phyloP scores from a whole-genome alignment of 2,113 vertebrate genomes.

The Phaetusa simplex region DNA sequence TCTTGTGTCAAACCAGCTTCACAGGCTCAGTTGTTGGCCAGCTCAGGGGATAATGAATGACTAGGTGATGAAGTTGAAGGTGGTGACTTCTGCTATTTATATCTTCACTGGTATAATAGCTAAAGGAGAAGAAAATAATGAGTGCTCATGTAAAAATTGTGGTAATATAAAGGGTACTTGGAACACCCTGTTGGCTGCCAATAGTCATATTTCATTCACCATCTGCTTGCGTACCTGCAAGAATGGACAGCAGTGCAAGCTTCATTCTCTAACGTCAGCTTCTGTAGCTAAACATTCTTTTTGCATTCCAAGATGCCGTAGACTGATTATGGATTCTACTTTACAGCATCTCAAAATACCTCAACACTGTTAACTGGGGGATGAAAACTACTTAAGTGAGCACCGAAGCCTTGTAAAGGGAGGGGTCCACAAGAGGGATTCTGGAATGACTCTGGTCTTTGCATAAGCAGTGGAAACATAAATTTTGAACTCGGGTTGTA shows the following conservation, averaged over 20 bases:
- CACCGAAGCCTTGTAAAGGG: background rate
- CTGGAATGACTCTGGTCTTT: background rate
- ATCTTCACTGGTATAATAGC: background rate
- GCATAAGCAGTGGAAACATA: background rate
- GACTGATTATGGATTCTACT: background rate
- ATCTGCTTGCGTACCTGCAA: background rate
- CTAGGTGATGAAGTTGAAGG: background rate
- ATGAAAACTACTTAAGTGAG: background rate
- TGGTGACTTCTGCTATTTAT: background rate
- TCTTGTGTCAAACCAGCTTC: background rate
- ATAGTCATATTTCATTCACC: background rate
- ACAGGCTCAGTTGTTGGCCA: background rate
- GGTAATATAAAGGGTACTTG: background rate
- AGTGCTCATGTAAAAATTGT: background rate
- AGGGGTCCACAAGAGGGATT: background rate
- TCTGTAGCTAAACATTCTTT: background rate
- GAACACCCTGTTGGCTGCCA: background rate
- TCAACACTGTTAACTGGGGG: background rate
- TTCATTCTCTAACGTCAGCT: background rate
- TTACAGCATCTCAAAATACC: background rate
- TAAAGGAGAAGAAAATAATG: background rate
- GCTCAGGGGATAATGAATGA: background rate
- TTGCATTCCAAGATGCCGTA: background rate
- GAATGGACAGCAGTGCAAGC: background rate
- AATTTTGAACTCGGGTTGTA: accelerated